Conservation (phyloP, 2,888 invertebrate genomes). For the Epiblema foenella region DNA sequence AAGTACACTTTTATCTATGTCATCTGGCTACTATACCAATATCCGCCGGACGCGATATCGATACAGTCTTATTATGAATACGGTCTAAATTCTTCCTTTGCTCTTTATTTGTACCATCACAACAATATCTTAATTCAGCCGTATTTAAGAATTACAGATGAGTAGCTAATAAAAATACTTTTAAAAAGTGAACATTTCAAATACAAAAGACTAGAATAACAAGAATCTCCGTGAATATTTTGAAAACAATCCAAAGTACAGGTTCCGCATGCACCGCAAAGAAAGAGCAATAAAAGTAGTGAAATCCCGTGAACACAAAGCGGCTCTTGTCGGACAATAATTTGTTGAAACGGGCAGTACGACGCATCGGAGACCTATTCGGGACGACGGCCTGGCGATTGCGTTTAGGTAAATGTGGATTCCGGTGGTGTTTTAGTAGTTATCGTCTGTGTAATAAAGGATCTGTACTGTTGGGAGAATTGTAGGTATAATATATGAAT, state of each 20-base stretch:
- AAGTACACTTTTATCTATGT: no score
- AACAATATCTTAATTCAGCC: no score
- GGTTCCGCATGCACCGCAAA: slow-evolving; percentile 50
- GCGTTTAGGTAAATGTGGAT: slow-evolving; percentile 38
- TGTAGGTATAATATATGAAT: neutral
- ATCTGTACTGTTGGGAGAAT: slow-evolving; percentile 4
- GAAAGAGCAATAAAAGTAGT: slow-evolving; percentile 59
- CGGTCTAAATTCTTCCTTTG: no score
- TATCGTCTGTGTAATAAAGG: slow-evolving; percentile 41
- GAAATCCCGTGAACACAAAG: slow-evolving; percentile 56
- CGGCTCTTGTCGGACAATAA: slow-evolving; percentile 58
- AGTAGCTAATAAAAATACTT: neutral
- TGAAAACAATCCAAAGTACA: slow-evolving; percentile 54
- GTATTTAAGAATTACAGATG: no score
- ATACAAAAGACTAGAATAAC: neutral
- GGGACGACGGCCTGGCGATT: slow-evolving; percentile 37
- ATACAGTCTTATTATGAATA: no score
- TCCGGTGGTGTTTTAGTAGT: slow-evolving; percentile 18
- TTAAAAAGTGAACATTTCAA: neutral
- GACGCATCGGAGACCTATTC: slow-evolving; percentile 56
- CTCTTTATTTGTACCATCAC: no score
- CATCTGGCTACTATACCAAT: no score
- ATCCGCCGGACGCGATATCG: no score
- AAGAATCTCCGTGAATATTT: slow-evolving; percentile 46
- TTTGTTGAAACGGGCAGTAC: slow-evolving; percentile 58